Conservation (phyloP, 2,797 vertebrate species). For the Sebastes dallii region DNA sequence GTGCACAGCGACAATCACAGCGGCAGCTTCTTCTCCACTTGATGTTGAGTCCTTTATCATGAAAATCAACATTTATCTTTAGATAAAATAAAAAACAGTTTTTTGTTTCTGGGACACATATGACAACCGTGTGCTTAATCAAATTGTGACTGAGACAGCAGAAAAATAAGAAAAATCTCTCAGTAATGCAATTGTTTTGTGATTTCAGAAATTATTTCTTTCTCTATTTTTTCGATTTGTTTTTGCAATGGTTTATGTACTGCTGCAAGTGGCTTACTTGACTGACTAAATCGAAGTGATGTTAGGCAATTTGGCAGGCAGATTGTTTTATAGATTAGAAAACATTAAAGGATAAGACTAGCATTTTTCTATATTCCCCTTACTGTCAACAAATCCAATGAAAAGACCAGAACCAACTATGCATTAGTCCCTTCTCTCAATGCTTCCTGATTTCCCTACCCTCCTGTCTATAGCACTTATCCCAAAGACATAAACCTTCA, state of each 20-base stretch:
- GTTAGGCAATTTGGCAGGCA: neutral
- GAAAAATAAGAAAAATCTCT: neutral
- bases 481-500: neutral
- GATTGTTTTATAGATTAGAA: neutral
- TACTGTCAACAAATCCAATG: neutral
- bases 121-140: neutral
- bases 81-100: conserved; percentile 9
- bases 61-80: conserved; percentile 58
- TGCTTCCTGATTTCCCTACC: neutral
- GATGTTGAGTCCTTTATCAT: conserved; percentile 57
- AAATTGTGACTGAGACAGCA: neutral
- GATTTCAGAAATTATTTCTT: neutral
- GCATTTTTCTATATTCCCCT: neutral
- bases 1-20: neutral
- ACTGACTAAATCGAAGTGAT: neutral
- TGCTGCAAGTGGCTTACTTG: neutral
- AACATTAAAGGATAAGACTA: neutral
- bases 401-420: neutral
- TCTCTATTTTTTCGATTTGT: neutral
- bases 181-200: neutral
- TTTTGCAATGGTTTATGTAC: neutral
- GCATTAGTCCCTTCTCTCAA: neutral
- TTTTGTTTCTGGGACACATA: neutral
- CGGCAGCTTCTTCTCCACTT: neutral
- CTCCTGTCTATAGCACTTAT: neutral